Percentiles rank a stretch among this genome's conserved stretches.
These are phyloP conservation scores for Phaedon cochleariae DNA, from an alignment of 2,888 invertebrate genomes.

Conservation along the genomic window DNA sequence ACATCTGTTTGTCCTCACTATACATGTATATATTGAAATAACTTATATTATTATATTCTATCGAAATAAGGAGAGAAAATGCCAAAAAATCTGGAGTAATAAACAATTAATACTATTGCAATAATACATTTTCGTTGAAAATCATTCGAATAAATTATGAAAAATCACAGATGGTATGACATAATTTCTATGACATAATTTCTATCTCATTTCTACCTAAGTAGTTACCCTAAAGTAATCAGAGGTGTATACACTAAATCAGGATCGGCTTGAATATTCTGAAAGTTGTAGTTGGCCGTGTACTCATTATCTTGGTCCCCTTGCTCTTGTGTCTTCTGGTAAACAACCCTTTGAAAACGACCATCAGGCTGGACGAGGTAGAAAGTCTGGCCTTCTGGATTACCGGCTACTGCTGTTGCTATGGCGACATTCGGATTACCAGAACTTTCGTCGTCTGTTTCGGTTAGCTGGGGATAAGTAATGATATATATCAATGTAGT, in stretches of 20 bases:
- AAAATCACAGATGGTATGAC: background rate
- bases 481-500: too few species aligned
- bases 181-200: too few species aligned
- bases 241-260: conserved; percentile 40
- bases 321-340: conserved; percentile 36
- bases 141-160: background rate
- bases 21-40: too few species aligned
- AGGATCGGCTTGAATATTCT: conserved; percentile 41
- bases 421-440: conserved; percentile 41
- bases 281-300: conserved; percentile 44
- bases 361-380: conserved; percentile 48
- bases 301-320: conserved; percentile 41
- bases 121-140: too few species aligned
- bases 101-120: too few species aligned
- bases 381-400: conserved; percentile 35
- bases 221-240: conserved; percentile 21
- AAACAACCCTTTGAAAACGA: conserved; percentile 42
- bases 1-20: too few species aligned
- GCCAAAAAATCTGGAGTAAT: too few species aligned
- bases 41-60: too few species aligned
- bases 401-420: conserved; percentile 44
- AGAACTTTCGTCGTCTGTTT: conserved; percentile 15
- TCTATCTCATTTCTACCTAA: too few species aligned
- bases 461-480: conserved; percentile 23
- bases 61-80: too few species aligned